A percentile compares a stretch with the other conserved stretches of the same genome.
Evolutionary conservation across 2,888 invertebrate genomes (phyloP).

Genomic region (Aphidius colemani): DNA sequence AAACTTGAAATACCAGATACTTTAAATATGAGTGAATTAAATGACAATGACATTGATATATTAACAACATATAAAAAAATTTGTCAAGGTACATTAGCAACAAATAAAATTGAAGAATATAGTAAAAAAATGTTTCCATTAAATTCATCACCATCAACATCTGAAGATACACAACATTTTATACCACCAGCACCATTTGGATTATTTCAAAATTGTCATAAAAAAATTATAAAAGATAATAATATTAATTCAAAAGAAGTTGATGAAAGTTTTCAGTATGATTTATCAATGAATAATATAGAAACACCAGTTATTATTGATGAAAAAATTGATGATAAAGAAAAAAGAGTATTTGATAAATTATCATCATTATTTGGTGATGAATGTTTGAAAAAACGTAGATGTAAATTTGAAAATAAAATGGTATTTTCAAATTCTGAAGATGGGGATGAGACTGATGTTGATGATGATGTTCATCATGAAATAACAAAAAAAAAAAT

Average conservation of each 20-base stretch:
- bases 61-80: conserved; percentile 33
- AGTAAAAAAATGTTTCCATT: conserved; percentile 42
- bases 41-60: conserved; percentile 43
- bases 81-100: not conserved
- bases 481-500: not conserved
- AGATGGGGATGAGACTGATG: too few relatives aligned
- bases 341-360: conserved; percentile 28
- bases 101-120: conserved; percentile 32
- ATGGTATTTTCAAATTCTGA: not conserved
- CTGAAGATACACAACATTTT: conserved; percentile 31
- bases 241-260: conserved; percentile 33
- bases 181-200: conserved; percentile 46
- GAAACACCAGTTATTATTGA: conserved; percentile 33
- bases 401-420: not conserved
- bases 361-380: not conserved
- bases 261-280: conserved; percentile 22
- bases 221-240: conserved; percentile 6
- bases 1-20: conserved; percentile 41
- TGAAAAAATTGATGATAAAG: conserved; percentile 32
- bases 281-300: conserved; percentile 26
- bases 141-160: not conserved
- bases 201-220: not conserved
- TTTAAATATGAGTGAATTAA: conserved; percentile 33
- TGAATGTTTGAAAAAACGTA: not conserved
- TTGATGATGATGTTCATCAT: not conserved